Conservation (phyloP, 2,113 vertebrate species). For the Colaptes auratus region DNA sequence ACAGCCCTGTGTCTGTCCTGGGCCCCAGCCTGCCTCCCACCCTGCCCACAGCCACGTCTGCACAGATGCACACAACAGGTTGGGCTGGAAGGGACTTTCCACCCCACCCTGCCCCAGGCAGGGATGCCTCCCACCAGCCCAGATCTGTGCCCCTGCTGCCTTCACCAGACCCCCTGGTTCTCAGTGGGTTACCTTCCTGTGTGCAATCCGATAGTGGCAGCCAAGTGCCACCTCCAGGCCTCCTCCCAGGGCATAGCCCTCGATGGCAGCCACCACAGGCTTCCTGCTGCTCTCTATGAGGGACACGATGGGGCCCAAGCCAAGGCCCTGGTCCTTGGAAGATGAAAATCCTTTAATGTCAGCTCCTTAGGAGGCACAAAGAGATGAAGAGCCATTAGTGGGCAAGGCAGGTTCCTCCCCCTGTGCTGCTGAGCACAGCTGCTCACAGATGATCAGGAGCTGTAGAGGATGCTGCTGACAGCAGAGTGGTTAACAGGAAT, state of each 20-base stretch:
- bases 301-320: conserved; percentile 75
- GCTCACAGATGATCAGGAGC: not conserved
- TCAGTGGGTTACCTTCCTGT: conserved; percentile 76
- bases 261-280: conserved; percentile 90
- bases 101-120: no score
- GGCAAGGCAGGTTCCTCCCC: not conserved
- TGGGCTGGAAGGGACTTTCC: no score
- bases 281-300: conserved; percentile 83
- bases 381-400: not conserved
- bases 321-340: fast-evolving
- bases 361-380: conserved; percentile 78
- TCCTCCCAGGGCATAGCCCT: conserved; percentile 88
- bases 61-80: not conserved
- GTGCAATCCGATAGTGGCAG: conserved; percentile 91
- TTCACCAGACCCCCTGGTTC: not conserved
- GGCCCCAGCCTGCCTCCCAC: not conserved
- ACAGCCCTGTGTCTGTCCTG: no score
- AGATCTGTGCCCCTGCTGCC: not conserved
- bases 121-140: no score
- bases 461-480: not conserved
- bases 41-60: not conserved
- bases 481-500: not conserved
- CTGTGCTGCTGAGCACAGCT: not conserved
- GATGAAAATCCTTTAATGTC: conserved; percentile 83
- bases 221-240: conserved; percentile 90